Evolutionary conservation across 2,797 vertebrate genomes (phyloP), one percentile per base, ranked within the genome.

Genomic region (Manis javanica): DNA sequence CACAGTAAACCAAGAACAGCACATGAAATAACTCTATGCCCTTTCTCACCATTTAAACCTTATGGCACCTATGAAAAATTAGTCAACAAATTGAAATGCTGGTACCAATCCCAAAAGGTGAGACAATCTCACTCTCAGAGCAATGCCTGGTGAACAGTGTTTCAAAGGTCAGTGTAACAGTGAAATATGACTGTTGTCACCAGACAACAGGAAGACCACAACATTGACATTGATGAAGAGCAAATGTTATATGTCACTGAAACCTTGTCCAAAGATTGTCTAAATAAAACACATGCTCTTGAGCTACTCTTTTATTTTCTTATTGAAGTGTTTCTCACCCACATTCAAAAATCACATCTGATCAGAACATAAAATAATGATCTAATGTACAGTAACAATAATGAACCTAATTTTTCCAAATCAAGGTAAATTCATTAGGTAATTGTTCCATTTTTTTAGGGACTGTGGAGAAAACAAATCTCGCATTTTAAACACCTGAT

Each of bases 101-200:
- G 42, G n/a, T 91, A 69, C 57, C 34, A 87, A 49, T 69, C 31
- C 46, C 71, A 82, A 61, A 78, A 87, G 63, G 9, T 71, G 69
- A 92, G 57, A 66, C 31, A 34, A 55, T 59, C 24, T 96, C 51
- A 34, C 39, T 72, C 91, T 78, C n/a, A 94, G 59, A 86, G 53
- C 29, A 79, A 87, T 78, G 49, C 24, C 31, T 89, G 26, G 34
- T 69, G 61, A 95, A 31, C 55, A 61, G 26, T 87, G 26, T 77
- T 95, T 59, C 42, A 91, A 92, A 95, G 79, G 85, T 92, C 92
- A 96, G 26, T 55, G 49, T 89, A 95, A 88, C 31, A 23, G 68
- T 92, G 85, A 97, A 94, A 94, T 91, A 94, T 87, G 75, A 81
- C 75, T 83, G 15, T 66, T 97, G 92, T 97, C 93, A 92, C 31